Percentiles rank a stretch among this genome's conserved stretches.
Evolutionary conservation across 2,797 vertebrate species (phyloP).

Genomic region (Potorous gilbertii): DNA sequence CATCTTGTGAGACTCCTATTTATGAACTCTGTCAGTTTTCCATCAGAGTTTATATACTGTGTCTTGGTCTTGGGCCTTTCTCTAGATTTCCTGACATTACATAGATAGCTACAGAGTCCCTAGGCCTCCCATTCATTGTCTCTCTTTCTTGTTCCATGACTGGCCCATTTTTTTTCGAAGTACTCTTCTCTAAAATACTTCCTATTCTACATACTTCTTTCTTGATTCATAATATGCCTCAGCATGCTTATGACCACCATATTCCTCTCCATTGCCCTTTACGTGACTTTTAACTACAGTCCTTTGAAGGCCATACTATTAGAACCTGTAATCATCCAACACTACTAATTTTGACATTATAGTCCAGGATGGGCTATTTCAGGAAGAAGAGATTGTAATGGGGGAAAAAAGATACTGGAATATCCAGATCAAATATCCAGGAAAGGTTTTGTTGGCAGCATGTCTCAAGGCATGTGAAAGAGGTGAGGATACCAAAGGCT

Average conservation of each 20-base stretch:
- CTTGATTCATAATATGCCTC: background rate
- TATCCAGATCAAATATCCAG: background rate
- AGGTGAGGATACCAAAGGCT: background rate
- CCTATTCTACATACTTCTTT: background rate
- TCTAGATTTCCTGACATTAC: background rate
- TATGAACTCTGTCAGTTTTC: background rate
- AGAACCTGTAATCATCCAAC: background rate
- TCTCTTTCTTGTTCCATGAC: background rate
- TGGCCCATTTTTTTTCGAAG: background rate
- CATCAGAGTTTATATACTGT: background rate
- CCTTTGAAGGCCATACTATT: background rate
- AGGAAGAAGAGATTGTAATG: background rate
- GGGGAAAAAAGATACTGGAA: background rate
- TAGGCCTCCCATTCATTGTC: background rate
- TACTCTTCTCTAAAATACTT: background rate
- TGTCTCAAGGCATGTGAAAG: background rate
- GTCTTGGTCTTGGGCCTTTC: background rate
- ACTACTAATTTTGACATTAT: background rate
- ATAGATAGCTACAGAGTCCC: background rate
- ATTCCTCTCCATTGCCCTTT: background rate
- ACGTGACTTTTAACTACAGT: background rate
- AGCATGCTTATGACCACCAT: background rate
- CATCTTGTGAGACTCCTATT: background rate
- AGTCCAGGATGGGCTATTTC: background rate
- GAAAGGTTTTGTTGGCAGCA: background rate